Conservation (phyloP, 2,888 invertebrate genomes). For the Branchellion lobata region DNA sequence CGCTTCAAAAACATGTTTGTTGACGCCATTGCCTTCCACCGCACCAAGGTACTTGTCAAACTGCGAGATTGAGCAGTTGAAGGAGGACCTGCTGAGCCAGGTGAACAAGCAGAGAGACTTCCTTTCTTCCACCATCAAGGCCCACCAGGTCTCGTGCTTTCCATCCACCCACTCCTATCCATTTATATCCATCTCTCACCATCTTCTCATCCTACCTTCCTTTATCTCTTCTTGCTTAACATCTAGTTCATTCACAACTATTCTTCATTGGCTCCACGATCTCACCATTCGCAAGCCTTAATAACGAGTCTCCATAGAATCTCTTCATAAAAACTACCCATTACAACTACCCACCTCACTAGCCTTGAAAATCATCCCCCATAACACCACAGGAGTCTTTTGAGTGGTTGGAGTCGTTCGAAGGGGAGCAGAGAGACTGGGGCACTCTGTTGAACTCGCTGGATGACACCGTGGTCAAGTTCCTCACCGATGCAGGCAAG, state of each 20-base stretch:
- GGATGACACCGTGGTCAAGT: neutral
- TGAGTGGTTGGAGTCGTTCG: neutral
- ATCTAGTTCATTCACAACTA: too few species aligned
- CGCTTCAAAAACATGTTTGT: too few species aligned
- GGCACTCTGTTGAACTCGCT: neutral
- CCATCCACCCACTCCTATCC: too few species aligned
- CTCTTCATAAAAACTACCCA: too few species aligned
- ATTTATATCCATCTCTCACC: too few species aligned
- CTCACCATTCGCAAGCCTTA: neutral
- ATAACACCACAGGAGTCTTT: neutral
- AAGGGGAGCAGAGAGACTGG: neutral
- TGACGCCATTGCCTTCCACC: neutral
- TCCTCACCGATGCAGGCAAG: constrained; percentile 1
- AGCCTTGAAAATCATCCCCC: too few species aligned
- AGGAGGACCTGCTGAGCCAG: neutral
- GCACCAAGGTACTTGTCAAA: neutral
- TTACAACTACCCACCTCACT: too few species aligned
- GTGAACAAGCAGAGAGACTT: neutral
- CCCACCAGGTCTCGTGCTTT: neutral
- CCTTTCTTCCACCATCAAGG: neutral
- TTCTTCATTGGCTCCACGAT: too few species aligned
- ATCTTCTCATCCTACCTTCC: too few species aligned
- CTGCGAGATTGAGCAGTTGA: constrained; percentile 7
- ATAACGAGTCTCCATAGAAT: too few species aligned
- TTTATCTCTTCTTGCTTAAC: too few species aligned